Percentiles rank a stretch among this genome's conserved stretches.
These are phyloP conservation scores for Heterocephalus glaber DNA, from an alignment of 2,113 vertebrate genomes.

Conservation along the genomic window DNA sequence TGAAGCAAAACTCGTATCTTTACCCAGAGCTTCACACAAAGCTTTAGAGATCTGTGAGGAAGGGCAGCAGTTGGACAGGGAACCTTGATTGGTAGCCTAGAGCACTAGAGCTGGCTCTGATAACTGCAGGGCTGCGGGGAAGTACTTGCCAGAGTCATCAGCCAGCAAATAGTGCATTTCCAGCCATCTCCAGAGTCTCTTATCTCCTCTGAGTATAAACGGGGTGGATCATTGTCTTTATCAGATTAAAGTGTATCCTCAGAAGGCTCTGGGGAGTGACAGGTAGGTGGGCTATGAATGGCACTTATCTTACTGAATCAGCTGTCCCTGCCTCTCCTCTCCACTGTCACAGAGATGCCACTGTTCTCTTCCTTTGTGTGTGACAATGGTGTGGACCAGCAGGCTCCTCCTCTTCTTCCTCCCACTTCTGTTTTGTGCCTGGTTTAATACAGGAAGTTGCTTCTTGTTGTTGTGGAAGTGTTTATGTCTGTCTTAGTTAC, in stretches of 20 bases:
- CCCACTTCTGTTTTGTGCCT: not conserved
- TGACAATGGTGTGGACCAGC: not conserved
- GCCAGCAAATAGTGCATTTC: not conserved
- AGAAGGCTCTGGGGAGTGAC: slow-evolving; percentile 27
- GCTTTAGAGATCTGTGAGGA: not conserved
- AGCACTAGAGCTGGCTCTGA: not conserved
- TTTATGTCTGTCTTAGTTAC: not conserved
- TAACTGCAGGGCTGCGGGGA: not conserved
- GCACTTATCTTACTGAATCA: not conserved
- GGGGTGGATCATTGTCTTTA: not conserved
- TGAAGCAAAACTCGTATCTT: not conserved
- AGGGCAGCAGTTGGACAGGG: not conserved
- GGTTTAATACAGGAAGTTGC: not conserved
- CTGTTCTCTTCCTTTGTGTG: not conserved
- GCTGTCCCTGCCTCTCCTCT: not conserved
- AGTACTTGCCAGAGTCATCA: not conserved
- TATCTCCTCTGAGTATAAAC: not conserved
- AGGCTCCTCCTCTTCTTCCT: not conserved
- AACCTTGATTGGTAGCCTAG: not conserved
- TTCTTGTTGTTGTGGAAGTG: not conserved
- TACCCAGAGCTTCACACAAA: not conserved
- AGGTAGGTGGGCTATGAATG: not conserved
- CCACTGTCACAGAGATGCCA: not conserved
- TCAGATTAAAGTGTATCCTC: not conserved
- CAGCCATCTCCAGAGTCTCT: not conserved